Base-by-base conservation (phyloP, 2,797 vertebrate genomes). In the Gymnoscopelus braueri region DNA sequence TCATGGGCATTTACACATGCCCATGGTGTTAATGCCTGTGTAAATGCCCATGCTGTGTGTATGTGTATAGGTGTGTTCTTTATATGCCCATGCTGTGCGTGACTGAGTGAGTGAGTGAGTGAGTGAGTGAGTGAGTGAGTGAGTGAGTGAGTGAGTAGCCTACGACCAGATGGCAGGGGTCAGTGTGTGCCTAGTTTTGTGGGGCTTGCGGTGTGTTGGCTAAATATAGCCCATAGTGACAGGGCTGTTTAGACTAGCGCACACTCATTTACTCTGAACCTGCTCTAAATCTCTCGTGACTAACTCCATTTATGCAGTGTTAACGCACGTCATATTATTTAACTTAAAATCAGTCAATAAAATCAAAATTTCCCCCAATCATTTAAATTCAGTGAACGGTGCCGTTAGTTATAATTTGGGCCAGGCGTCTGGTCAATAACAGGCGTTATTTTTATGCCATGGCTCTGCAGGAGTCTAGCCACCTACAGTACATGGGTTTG, bases 141-240 rank as follows among this genome's bases (percentile, higher is more conserved):
- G 32, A 5, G 39, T 19, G 9, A 51, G 56, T 35, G 51, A 39
- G 63, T 3, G 14, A n/a, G n/a, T n/a, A n/a, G n/a, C n/a, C n/a
- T 12, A 32, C 9, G 47, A 55, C 47, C 89, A 91, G 89, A 89
- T 90, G 88, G 90, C 65, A 72, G 83, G 83, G 86, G 87, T 88
- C 86, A 88, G 81, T 53, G 74, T 47, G 6, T 48, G 70, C 75
- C 77, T 70, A 71, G 76, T 84, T 84, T 84, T 84, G 77, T 74
- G 69, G 77, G 72, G 70, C 84, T 85, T 50, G 62, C 83, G 83
- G 82, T 82, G 81, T 81, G 81, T 80, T 84, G 74, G 78, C 85
- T 92, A 90, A 90, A 91, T 91, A 89, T 92, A 92, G 84, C 67
- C 6, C 74, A 0, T 14, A 65, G 83, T 77, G 82, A 84, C 85